Base-by-base conservation (phyloP, 2,888 invertebrate genomes). In the Hybos culiciformis region DNA sequence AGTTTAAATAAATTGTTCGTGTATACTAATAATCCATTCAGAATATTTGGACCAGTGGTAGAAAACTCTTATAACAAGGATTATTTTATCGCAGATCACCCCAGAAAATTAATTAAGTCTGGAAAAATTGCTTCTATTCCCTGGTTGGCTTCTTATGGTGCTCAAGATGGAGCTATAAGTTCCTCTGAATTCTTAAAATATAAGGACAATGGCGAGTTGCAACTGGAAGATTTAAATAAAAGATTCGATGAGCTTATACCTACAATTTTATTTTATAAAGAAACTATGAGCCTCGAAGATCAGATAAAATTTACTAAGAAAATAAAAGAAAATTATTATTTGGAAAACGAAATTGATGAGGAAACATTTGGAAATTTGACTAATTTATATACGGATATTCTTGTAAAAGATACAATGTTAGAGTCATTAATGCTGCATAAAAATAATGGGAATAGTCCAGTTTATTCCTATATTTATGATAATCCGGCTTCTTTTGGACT, bases 131-230 rank as follows among this genome's bases (percentile, higher is more conserved):
- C 71, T 37, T 71, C 76, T 46, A 51, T 78, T 15, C 83, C 84
- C 0, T 76, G 80, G 67, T 71, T 85, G 47, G 69, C 75, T 11
- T 75, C 77, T 7, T 70, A 77, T 36, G 77, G 77, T 0, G 71
- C 74, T 29, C 74, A 79, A 42, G 84, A 84, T 59, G 83, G 83
- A 44, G 63, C 81, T 18, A 81, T 78, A 53, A 80, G 80, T 8
- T 77, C 72, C 39, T 18, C 36, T 5, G 14, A 18, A 17, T 37
- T 67, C 56, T 76, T 40, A 14, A 12, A 15, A 14, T 4, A n/a
- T 5, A 15, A n/a, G 4, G 37, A 37, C 21, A 11, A 37, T 5
- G 17, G 19, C 6, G n/a, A 4, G 11, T n/a, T 9, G 15, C 18
- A 12, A 12, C 4, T 9, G 5, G 47, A 47, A 5, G 39, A 45